Conservation (phyloP, 2,888 invertebrate genomes). For the Glyphotaelius pellucidus region DNA sequence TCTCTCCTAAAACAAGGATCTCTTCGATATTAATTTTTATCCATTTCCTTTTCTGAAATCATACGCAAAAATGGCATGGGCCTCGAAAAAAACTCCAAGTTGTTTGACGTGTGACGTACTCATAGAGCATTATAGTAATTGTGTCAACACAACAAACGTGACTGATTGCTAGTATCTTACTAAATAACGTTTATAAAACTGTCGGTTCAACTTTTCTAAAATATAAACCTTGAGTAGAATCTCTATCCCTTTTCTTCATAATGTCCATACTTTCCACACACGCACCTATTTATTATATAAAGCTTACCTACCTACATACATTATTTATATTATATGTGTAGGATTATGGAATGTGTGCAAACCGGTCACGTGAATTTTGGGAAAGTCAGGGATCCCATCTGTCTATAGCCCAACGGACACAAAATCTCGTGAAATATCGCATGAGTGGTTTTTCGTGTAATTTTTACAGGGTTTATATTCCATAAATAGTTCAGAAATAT, state of each 20-base stretch:
- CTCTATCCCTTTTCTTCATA: neutral
- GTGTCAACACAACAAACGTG: neutral
- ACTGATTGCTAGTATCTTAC: neutral
- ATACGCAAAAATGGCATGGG: too few species aligned
- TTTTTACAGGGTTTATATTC: neutral
- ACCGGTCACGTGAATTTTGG: neutral
- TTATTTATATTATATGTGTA: neutral
- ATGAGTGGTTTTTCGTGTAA: neutral
- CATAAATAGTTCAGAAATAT: neutral
- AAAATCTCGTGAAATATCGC: slow-evolving; percentile 2
- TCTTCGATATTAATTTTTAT: neutral
- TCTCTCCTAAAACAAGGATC: neutral
- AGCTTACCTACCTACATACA: neutral
- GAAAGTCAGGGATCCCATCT: neutral
- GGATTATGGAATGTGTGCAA: neutral
- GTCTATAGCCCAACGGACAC: neutral
- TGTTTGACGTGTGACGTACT: too few species aligned
- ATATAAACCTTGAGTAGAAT: neutral
- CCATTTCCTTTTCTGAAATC: neutral
- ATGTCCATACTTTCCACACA: neutral
- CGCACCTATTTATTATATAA: neutral
- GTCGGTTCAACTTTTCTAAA: neutral
- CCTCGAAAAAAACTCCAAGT: too few species aligned
- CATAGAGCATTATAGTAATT: neutral
- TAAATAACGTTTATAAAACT: neutral